phyloP scores from a whole-genome alignment of 2,113 vertebrate genomes.

The Mustela nigripes region DNA sequence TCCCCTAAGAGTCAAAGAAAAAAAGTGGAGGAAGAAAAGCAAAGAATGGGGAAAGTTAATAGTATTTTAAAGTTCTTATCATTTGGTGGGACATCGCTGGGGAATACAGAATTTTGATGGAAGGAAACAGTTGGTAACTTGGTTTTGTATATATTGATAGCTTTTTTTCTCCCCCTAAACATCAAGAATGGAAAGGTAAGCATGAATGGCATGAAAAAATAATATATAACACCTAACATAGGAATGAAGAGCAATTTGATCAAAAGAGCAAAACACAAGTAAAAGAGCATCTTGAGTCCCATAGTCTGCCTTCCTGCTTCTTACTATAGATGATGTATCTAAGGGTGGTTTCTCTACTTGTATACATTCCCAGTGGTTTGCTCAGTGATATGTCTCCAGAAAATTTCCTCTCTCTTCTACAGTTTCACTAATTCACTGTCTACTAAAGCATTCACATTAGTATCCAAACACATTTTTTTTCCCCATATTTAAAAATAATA shows the following conservation, averaged over 20 bases:
- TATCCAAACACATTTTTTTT: not conserved
- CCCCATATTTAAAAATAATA: not conserved
- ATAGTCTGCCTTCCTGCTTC: not conserved
- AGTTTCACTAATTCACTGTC: not conserved
- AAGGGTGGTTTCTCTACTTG: not conserved
- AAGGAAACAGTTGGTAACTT: not conserved
- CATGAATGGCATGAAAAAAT: not conserved
- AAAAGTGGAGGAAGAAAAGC: not conserved
- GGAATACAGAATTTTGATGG: not conserved
- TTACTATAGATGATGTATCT: not conserved
- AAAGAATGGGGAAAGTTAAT: not conserved
- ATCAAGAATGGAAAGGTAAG: not conserved
- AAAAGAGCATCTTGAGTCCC: not conserved
- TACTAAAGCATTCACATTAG: not conserved
- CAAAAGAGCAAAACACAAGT: not conserved
- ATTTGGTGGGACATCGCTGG: not conserved
- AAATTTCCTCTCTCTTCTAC: not conserved
- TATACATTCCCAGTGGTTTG: not conserved
- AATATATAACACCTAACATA: not conserved
- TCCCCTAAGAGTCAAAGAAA: not conserved
- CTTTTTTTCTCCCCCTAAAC: not conserved
- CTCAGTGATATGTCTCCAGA: not conserved
- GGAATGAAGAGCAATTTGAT: not conserved
- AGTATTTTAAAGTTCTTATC: not conserved
- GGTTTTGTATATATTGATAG: not conserved